These are phyloP conservation scores for Drosophila kepulauana DNA, from an alignment of 1,140 invertebrate species.

Conservation along the genomic window DNA sequence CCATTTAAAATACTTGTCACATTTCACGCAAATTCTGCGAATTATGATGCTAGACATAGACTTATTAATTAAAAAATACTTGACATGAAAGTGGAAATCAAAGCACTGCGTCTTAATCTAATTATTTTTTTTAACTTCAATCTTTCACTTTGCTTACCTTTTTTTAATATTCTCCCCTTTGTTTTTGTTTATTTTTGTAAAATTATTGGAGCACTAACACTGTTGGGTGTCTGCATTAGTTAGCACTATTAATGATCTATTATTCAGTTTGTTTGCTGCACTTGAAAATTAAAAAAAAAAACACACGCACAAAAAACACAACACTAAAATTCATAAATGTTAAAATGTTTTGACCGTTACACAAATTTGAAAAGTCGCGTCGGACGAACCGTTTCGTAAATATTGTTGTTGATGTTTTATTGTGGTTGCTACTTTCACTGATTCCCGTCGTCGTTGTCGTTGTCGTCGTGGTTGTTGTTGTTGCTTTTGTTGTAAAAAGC, in stretches of 20 bases:
- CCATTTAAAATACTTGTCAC: too few species aligned
- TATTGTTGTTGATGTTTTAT: slow-evolving; percentile 7
- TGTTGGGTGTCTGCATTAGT: not conserved
- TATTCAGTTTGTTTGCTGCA: not conserved
- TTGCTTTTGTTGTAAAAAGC: slow-evolving; percentile 13
- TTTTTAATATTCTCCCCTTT: not conserved
- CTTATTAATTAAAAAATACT: too few species aligned
- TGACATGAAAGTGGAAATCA: too few species aligned
- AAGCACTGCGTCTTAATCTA: not conserved
- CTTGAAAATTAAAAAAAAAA: not conserved
- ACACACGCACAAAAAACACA: not conserved
- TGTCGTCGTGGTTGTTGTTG: slow-evolving; percentile 1
- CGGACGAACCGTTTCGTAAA: slow-evolving; percentile 3
- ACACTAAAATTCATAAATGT: not conserved
- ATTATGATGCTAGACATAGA: too few species aligned
- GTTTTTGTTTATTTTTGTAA: not conserved
- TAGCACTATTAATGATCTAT: not conserved
- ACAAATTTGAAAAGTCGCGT: slow-evolving; percentile 8
- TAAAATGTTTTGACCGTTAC: slow-evolving; percentile 12
- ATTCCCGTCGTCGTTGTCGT: too few species aligned
- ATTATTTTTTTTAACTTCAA: not conserved
- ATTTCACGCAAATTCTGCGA: too few species aligned
- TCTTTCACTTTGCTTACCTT: not conserved
- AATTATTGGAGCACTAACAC: slow-evolving; percentile 5
- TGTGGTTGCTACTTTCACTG: not conserved